Conservation (phyloP, 2,113 vertebrate species). For the Crotalus tigris region DNA sequence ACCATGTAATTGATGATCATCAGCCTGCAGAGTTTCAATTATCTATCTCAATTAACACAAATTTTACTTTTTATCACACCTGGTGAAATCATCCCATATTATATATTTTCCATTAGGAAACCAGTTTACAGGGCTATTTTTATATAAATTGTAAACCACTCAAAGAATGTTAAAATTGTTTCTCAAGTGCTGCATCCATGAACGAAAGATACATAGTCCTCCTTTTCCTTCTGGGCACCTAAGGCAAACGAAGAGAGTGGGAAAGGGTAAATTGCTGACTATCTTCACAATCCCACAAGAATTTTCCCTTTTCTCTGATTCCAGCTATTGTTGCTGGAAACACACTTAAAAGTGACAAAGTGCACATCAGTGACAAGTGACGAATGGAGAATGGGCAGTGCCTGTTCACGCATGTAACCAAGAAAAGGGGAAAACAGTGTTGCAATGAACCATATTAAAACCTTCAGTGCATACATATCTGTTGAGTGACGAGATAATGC, state of each 20-base stretch:
- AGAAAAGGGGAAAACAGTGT: background rate
- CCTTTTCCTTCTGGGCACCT: background rate
- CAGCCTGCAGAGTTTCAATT: constrained; percentile 26
- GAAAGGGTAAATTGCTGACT: background rate
- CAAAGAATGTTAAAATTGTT: background rate
- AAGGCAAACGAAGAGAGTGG: background rate
- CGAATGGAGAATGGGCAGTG: background rate
- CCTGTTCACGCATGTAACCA: background rate
- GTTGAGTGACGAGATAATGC: background rate
- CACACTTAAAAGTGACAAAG: background rate
- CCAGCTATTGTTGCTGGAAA: background rate
- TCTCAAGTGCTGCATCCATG: background rate
- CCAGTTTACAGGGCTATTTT: background rate
- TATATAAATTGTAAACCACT: background rate
- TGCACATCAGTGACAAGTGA: background rate
- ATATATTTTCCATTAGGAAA: background rate
- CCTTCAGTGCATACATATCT: background rate
- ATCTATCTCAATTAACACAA: constrained; percentile 26
- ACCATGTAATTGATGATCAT: constrained; percentile 22
- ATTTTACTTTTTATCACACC: constrained; percentile 6
- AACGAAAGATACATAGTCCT: background rate
- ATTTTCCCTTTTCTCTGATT: background rate
- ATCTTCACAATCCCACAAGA: background rate
- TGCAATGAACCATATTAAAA: background rate
- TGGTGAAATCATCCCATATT: background rate